These are phyloP conservation scores for Cepaea hortensis DNA, from an alignment of 2,888 invertebrate species.

Conservation along the genomic window DNA sequence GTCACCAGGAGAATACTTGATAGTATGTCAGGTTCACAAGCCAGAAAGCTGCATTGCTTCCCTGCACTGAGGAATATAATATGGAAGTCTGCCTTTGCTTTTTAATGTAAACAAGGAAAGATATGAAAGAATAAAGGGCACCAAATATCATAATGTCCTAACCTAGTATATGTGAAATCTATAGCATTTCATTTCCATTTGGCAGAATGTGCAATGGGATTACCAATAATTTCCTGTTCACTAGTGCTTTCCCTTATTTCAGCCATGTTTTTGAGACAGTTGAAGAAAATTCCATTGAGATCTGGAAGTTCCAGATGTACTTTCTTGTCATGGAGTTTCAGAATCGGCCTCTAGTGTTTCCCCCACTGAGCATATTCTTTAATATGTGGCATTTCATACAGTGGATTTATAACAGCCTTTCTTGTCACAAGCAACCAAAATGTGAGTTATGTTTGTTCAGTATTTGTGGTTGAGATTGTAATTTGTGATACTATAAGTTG, in stretches of 20 bases:
- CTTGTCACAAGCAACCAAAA: constrained; percentile 55
- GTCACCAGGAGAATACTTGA: no score
- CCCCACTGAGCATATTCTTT: constrained; percentile 75
- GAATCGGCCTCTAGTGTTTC: constrained; percentile 73
- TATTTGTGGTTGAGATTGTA: no score
- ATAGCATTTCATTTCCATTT: neutral
- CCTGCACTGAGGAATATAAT: no score
- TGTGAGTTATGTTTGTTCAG: constrained; percentile 46
- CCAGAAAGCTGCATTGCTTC: no score
- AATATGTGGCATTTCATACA: constrained; percentile 25
- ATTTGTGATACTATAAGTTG: no score
- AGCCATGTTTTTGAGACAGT: constrained; percentile 77
- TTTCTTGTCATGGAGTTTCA: constrained; percentile 76
- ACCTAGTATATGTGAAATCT: no score
- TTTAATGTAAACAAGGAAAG: no score
- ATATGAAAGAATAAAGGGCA: no score
- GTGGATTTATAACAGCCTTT: constrained; percentile 58
- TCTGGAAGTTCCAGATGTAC: constrained; percentile 77
- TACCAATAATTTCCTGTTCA: neutral
- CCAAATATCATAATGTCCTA: no score
- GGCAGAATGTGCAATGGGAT: neutral
- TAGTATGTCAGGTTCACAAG: no score
- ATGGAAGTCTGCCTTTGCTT: no score
- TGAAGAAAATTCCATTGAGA: constrained; percentile 75
- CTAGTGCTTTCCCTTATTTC: constrained; percentile 51